A percentile compares a stretch with the other conserved stretches of the same genome.
Conservation (phyloP, 2,113 vertebrate genomes). For the Lampris megalopsis region DNA sequence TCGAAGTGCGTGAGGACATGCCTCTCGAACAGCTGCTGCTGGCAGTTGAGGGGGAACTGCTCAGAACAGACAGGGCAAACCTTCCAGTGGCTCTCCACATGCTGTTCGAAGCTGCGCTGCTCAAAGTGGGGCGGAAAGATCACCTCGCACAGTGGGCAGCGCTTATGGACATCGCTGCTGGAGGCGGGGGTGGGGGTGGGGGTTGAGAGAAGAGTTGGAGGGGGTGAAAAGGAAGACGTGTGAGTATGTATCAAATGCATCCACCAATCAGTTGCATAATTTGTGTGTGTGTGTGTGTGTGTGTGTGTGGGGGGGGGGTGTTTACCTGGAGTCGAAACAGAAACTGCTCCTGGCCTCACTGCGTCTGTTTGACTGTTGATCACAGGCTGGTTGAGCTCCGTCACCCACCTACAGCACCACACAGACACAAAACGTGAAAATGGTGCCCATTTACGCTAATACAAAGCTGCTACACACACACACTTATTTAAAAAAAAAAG, state of each 20-base stretch:
- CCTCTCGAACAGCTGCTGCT: constrained; percentile 93
- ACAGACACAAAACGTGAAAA: constrained; percentile 22
- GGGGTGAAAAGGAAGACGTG: no score
- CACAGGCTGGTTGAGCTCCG: constrained; percentile 71
- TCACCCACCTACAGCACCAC: constrained; percentile 58
- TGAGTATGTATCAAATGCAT: no score
- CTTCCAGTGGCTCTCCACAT: constrained; percentile 99
- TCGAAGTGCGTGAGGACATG: constrained; percentile 98
- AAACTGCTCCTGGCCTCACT: constrained; percentile 76
- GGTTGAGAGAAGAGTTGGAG: background rate
- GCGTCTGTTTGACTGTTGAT: constrained; percentile 69
- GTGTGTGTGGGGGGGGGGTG: background rate
- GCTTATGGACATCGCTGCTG: constrained; percentile 91
- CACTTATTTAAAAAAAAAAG: constrained; percentile 25
- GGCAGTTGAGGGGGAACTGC: constrained; percentile 95
- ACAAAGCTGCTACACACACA: constrained; percentile 6
- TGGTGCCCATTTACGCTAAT: background rate
- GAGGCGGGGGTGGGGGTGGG: background rate
- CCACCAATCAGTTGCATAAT: no score
- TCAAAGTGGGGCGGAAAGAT: constrained; percentile 97
- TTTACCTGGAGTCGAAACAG: constrained; percentile 83
- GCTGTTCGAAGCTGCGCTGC: constrained; percentile 96
- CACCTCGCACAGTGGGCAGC: constrained; percentile 94
- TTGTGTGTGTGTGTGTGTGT: background rate
- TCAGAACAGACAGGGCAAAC: constrained; percentile 96